Base-by-base conservation (phyloP, 1,140 invertebrate genomes). In the Drosophila funebris region DNA sequence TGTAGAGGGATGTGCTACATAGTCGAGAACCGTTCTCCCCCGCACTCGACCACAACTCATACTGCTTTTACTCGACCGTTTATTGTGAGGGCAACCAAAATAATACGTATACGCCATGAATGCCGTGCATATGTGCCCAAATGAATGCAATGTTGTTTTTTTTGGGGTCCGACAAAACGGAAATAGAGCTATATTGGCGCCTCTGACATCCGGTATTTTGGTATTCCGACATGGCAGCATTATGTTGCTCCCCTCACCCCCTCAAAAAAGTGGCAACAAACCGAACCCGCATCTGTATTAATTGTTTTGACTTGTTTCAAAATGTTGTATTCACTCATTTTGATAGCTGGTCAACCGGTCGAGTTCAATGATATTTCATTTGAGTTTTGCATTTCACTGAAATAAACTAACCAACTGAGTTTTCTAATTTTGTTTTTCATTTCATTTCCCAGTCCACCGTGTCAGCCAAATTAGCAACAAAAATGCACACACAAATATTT, bases 21-120 rank as follows among this genome's bases (percentile, higher is more conserved):
- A 53, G 60, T 29, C 18, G 4, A 31, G 18, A 24, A 29, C 43
- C 37, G 14, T 20, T 13, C 8, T n/a, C n/a, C n/a, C n/a, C n/a
- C n/a, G n/a, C n/a, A n/a, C n/a, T n/a, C n/a, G n/a, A 13, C 5
- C n/a, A 36, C 41, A 16, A 22, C 53, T 20, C 22, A 22, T 6
- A 14, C 16, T 8, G 41, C 9, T 36, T 14, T 7, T 24, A 11
- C 57, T 16, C 29, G 18, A 29, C 64, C 36, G 29, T 27, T 36
- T 36, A 48, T 54, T 56, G 52, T 56, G 62, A 31, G 16, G 27
- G 37, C 29, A 44, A 46, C 60, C 48, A 13, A 24, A 80, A 81
- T 68, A 76, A 76, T 56, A 80, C 73, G 78, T 76, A 81, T 81
- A 61, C 78, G 78, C 58, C 73, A 29, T 36, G 48, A 2, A 20